These are phyloP conservation scores for Dicranocentrus wangi DNA, from an alignment of 2,888 invertebrate species.

Conservation along the genomic window DNA sequence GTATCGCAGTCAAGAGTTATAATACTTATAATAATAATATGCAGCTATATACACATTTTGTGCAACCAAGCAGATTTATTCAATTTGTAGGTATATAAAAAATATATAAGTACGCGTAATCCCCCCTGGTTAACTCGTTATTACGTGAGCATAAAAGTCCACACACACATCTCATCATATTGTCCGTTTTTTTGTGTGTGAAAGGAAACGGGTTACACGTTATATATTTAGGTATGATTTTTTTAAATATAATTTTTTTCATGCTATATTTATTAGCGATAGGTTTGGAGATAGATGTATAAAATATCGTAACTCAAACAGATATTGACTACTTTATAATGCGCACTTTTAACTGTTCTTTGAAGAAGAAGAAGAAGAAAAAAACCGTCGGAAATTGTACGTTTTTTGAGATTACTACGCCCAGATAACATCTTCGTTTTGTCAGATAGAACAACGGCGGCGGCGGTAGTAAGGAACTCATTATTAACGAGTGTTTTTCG, in stretches of 20 bases:
- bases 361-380: no score
- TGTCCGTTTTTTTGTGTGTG: slow-evolving; percentile 33
- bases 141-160: slow-evolving; percentile 28
- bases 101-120: not conserved
- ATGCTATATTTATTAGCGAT: slow-evolving; percentile 50
- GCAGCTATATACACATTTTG: not conserved
- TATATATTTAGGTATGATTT: slow-evolving; percentile 6
- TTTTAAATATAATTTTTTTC: slow-evolving; percentile 43
- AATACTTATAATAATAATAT: no score
- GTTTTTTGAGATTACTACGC: no score
- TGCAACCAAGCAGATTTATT: slow-evolving; percentile 10
- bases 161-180: slow-evolving; percentile 34
- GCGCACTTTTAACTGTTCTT: no score
- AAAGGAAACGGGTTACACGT: slow-evolving; percentile 26
- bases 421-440: no score
- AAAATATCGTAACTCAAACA: not conserved
- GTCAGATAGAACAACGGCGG: no score
- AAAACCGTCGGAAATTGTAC: slow-evolving; percentile 2
- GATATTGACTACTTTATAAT: not conserved
- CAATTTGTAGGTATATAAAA: slow-evolving; percentile 15
- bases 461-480: no score
- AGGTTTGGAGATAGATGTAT: slow-evolving; percentile 25
- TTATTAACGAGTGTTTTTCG: no score
- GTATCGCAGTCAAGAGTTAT: not conserved
- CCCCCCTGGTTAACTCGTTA: slow-evolving; percentile 23